Conservation (phyloP, 2,888 invertebrate species). For the Flabesymbios commensalis region DNA sequence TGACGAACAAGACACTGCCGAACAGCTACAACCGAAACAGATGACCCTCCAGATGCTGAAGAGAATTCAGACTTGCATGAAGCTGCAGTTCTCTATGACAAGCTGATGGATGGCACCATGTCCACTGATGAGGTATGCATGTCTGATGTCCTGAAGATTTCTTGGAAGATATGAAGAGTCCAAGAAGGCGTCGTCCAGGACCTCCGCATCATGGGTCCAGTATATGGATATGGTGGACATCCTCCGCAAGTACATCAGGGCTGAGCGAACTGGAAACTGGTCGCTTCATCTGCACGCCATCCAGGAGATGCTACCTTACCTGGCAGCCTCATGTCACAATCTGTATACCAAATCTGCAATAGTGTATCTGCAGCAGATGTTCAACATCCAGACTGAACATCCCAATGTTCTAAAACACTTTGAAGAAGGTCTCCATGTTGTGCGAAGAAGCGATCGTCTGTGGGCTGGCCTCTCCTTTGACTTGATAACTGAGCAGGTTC, state of each 20-base stretch:
- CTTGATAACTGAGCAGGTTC: constrained; percentile 7
- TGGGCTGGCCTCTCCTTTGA: constrained; percentile 9
- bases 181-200: too few relatives aligned
- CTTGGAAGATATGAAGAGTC: too few relatives aligned
- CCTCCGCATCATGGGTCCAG: neutral
- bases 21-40: neutral
- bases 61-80: too few relatives aligned
- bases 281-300: neutral
- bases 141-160: too few relatives aligned
- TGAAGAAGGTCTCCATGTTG: constrained; percentile 6
- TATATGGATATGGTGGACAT: constrained; percentile 14
- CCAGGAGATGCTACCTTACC: constrained; percentile 14
- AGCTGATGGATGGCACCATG: too few relatives aligned
- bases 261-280: constrained; percentile 14
- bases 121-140: too few relatives aligned
- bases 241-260: neutral
- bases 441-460: neutral
- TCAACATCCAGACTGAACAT: constrained; percentile 11
- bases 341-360: constrained; percentile 15
- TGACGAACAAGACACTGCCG: too few relatives aligned
- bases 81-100: too few relatives aligned
- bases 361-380: constrained; percentile 7
- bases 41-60: too few relatives aligned
- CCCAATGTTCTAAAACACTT: constrained; percentile 22
- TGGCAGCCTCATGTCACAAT: constrained; percentile 15